These are phyloP conservation scores for Eremobia ochroleuca DNA, from an alignment of 2,888 invertebrate genomes.

Conservation along the genomic window DNA sequence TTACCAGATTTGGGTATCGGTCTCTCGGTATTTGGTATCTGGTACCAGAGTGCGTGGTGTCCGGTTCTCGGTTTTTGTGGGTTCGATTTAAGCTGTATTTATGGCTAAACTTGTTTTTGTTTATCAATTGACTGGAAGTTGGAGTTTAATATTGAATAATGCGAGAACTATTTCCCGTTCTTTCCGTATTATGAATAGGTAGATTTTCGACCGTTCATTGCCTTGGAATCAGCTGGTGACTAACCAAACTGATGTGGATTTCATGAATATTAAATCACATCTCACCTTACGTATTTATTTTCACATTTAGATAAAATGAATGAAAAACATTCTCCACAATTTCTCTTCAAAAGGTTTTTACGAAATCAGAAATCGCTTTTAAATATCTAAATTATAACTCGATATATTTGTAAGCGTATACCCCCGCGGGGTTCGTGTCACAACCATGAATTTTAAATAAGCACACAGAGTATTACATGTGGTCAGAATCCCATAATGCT, in stretches of 20 bases:
- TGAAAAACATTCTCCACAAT: constrained; percentile 26
- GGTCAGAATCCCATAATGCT: constrained; percentile 61
- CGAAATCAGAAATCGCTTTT: constrained; percentile 58
- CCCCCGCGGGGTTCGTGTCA: constrained; percentile 60
- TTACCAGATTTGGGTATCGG: constrained; percentile 55
- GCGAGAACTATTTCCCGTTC: constrained; percentile 1
- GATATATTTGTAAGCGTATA: constrained; percentile 49
- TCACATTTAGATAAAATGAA: constrained; percentile 50
- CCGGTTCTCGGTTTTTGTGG: constrained; percentile 48
- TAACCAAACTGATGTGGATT: constrained; percentile 12
- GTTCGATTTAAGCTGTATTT: constrained; percentile 21
- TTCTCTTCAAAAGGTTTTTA: constrained; percentile 32
- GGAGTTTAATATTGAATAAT: constrained; percentile 17
- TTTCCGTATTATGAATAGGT: not conserved
- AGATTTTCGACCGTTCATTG: constrained; percentile 16
- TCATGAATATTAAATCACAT: constrained; percentile 44
- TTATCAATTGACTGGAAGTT: constrained; percentile 38
- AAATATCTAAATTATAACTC: constrained; percentile 67
- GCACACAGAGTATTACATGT: constrained; percentile 40
- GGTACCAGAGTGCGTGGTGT: constrained; percentile 39
- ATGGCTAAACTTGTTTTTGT: constrained; percentile 56
- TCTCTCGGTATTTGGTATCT: constrained; percentile 47
- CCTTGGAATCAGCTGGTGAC: not conserved
- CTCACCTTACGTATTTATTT: constrained; percentile 41
- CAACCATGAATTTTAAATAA: constrained; percentile 65